Evolutionary conservation across 2,888 invertebrate species (phyloP).

Genomic region (Lasioglossum lativentre): DNA sequence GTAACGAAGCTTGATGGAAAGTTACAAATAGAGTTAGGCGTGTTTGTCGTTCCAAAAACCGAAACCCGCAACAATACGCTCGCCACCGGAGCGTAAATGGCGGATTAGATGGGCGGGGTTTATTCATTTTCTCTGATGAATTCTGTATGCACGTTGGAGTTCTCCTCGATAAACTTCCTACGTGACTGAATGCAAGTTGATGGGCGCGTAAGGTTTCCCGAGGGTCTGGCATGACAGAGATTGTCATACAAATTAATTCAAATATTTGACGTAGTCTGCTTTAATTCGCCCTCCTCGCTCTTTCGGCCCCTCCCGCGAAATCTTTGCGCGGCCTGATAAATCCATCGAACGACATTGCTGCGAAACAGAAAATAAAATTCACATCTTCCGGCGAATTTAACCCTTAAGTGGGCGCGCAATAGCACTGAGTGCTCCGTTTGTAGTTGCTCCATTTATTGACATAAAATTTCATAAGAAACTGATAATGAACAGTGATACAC

Average conservation of each 20-base stretch:
- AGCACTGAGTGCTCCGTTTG: too few relatives aligned
- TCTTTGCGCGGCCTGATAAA: constrained; percentile 21
- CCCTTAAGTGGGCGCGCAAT: too few relatives aligned
- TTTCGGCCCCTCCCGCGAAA: constrained; percentile 14
- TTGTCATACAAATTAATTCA: constrained; percentile 77
- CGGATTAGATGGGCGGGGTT: constrained; percentile 46
- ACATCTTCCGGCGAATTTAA: too few relatives aligned
- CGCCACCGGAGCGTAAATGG: background rate
- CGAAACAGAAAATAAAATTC: background rate
- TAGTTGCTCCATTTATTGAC: too few relatives aligned
- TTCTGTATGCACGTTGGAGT: constrained; percentile 56
- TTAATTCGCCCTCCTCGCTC: constrained; percentile 49
- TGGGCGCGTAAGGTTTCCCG: constrained; percentile 65
- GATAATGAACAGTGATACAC: too few relatives aligned
- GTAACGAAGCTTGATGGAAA: background rate
- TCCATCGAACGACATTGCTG: background rate
- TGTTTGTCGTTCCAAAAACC: constrained; percentile 12
- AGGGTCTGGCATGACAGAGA: constrained; percentile 62
- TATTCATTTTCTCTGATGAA: constrained; percentile 65
- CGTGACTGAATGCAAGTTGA: constrained; percentile 73
- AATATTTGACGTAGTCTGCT: constrained; percentile 73
- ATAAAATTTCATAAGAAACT: too few relatives aligned
- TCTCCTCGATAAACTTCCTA: constrained; percentile 68
- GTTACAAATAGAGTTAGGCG: background rate
- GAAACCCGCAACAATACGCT: constrained; percentile 16